A percentile compares a stretch with the other conserved stretches of the same genome.
Evolutionary conservation across 2,888 invertebrate species (phyloP).

Genomic region (Sinopyrophorus schimmeli): DNA sequence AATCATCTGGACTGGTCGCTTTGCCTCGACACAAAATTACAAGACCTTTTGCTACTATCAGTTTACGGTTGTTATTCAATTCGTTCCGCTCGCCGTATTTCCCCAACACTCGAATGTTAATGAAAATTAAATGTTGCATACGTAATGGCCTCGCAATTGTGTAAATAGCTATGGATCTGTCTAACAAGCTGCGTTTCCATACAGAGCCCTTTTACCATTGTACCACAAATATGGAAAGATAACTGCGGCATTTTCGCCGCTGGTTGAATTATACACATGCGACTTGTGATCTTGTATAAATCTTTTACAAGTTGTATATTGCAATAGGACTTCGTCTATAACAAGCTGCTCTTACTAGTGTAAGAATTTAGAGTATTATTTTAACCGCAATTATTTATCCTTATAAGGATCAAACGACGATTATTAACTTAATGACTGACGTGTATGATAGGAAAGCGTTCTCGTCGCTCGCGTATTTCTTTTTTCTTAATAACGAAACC

Average conservation of each 20-base stretch:
- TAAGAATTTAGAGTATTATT: conserved; percentile 11
- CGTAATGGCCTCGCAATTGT: conserved; percentile 16
- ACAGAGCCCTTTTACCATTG: conserved; percentile 17
- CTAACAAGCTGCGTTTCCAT: conserved; percentile 18
- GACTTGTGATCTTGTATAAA: conserved; percentile 17
- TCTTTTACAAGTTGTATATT: conserved; percentile 16
- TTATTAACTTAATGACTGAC: no score
- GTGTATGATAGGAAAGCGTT: no score
- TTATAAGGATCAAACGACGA: no score
- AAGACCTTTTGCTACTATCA: conserved; percentile 9
- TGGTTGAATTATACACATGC: conserved; percentile 18
- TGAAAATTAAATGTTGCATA: conserved; percentile 30
- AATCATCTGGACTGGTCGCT: conserved; percentile 19
- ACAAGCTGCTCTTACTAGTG: conserved; percentile 4
- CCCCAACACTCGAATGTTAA: conserved; percentile 29
- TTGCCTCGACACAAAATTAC: conserved; percentile 23
- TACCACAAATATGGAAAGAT: conserved; percentile 25
- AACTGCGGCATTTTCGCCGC: conserved; percentile 18
- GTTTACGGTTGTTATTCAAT: conserved; percentile 25
- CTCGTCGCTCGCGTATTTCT: no score
- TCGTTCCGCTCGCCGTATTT: conserved; percentile 28
- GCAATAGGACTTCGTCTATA: conserved; percentile 10
- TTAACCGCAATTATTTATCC: conserved; percentile 9
- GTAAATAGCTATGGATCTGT: conserved; percentile 25
- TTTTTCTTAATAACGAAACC: no score